phyloP scores from a whole-genome alignment of 1,140 invertebrate species.

The Hestina assimilis region DNA sequence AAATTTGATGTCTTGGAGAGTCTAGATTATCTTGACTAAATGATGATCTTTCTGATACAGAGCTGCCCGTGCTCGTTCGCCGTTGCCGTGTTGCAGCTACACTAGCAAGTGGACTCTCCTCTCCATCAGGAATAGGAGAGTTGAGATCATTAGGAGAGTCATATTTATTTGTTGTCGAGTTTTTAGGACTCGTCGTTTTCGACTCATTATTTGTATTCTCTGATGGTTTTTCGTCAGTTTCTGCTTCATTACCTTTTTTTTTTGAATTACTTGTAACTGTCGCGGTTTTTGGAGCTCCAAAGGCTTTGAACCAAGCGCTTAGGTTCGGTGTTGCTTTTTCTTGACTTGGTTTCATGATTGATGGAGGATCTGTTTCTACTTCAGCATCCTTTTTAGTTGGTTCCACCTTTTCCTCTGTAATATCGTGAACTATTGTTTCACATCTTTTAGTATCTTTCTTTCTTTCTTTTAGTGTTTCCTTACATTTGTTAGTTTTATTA shows the following conservation, averaged over 20 bases:
- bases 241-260: slow-evolving; percentile 67
- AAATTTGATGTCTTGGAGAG: slow-evolving; percentile 83
- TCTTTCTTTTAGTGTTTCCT: slow-evolving; percentile 34
- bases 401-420: slow-evolving; percentile 36
- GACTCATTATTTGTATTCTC: slow-evolving; percentile 50
- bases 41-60: slow-evolving; percentile 85
- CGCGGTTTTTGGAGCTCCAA: slow-evolving; percentile 87
- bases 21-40: slow-evolving; percentile 87
- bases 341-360: slow-evolving; percentile 63
- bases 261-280: slow-evolving; percentile 46
- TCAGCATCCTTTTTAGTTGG: slow-evolving; percentile 71
- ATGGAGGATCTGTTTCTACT: slow-evolving; percentile 59
- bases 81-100: slow-evolving; percentile 74
- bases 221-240: slow-evolving; percentile 53
- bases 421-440: slow-evolving; percentile 35
- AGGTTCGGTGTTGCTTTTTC: slow-evolving; percentile 89
- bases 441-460: slow-evolving; percentile 34
- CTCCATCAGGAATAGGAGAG: slow-evolving; percentile 56
- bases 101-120: slow-evolving; percentile 70
- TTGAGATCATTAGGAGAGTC: slow-evolving; percentile 58
- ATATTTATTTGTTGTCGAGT: slow-evolving; percentile 51
- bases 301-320: slow-evolving; percentile 94
- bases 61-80: slow-evolving; percentile 85
- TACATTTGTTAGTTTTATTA: slow-evolving; percentile 62
- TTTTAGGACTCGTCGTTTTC: slow-evolving; percentile 48